Conservation (phyloP, 2,888 invertebrate species). For the Drosophila anomalipes region DNA sequence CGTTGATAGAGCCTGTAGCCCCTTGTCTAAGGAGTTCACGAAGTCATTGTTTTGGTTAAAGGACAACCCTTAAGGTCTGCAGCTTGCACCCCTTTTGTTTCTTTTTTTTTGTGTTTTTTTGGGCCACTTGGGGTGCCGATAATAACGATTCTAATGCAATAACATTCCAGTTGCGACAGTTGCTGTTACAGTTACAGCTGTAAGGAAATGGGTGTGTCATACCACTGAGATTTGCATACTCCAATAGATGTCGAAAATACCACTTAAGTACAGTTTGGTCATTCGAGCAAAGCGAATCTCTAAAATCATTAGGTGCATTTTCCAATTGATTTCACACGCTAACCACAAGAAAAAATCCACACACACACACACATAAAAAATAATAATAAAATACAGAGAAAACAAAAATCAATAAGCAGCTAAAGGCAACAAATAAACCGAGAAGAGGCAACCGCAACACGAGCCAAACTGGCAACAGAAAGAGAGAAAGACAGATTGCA, state of each 20-base stretch:
- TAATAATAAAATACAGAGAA: conserved; percentile 7
- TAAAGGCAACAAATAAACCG: conserved; percentile 63
- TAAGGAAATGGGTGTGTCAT: conserved; percentile 65
- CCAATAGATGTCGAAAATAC: conserved; percentile 19
- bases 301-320: conserved; percentile 78
- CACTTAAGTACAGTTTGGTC: conserved; percentile 62
- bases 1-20: conserved; percentile 12
- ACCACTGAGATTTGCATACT: conserved; percentile 50
- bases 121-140: conserved; percentile 36
- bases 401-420: conserved; percentile 75
- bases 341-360: conserved; percentile 49
- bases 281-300: conserved; percentile 48
- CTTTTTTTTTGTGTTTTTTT: neutral
- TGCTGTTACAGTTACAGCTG: neutral
- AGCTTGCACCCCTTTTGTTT: conserved; percentile 29
- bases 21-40: conserved; percentile 20
- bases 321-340: conserved; percentile 77
- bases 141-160: conserved; percentile 37
- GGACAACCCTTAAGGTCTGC: conserved; percentile 50
- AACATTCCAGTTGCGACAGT: conserved; percentile 45
- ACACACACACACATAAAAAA: neutral
- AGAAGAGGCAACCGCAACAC: conserved; percentile 56
- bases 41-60: conserved; percentile 37
- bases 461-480: conserved; percentile 29
- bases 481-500: conserved; percentile 40